Evolutionary conservation across 2,797 vertebrate species (phyloP).

Genomic region (Limnodromus scolopaceus): DNA sequence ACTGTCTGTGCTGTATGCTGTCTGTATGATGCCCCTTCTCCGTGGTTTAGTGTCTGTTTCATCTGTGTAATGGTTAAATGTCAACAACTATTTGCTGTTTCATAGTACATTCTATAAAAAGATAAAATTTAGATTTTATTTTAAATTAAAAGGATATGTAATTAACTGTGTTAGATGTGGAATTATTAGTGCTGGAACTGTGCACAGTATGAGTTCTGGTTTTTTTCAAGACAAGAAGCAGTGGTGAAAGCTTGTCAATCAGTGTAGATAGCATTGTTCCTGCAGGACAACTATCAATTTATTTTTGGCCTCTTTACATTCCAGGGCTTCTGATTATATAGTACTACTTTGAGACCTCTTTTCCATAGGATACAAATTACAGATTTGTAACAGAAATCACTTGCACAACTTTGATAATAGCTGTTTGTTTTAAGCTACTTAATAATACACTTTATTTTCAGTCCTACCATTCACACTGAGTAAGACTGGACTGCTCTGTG

Average conservation of each 20-base stretch:
- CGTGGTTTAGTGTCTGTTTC: background rate
- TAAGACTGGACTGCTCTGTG: background rate
- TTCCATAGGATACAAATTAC: constrained; percentile 29
- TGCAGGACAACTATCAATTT: constrained; percentile 24
- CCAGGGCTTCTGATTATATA: constrained; percentile 47
- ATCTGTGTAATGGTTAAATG: background rate
- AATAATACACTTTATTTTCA: background rate
- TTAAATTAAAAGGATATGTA: background rate
- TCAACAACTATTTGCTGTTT: background rate
- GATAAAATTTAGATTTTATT: background rate
- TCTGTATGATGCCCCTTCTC: background rate
- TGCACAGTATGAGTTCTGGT: background rate
- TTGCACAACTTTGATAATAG: background rate
- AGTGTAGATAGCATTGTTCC: constrained; percentile 52
- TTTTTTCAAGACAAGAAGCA: constrained; percentile 54
- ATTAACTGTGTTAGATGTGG: background rate
- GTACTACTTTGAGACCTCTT: background rate
- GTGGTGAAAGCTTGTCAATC: constrained; percentile 55
- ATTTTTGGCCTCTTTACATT: constrained; percentile 68
- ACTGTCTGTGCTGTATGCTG: too few relatives aligned
- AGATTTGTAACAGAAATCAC: background rate
- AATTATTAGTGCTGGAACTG: background rate
- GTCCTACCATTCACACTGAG: background rate
- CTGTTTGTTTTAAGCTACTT: background rate
- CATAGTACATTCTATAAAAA: background rate